A percentile compares a stretch with the other conserved stretches of the same genome.
Evolutionary conservation across 1,140 invertebrate genomes (phyloP).

Genomic region (Anthonomus grandis): DNA sequence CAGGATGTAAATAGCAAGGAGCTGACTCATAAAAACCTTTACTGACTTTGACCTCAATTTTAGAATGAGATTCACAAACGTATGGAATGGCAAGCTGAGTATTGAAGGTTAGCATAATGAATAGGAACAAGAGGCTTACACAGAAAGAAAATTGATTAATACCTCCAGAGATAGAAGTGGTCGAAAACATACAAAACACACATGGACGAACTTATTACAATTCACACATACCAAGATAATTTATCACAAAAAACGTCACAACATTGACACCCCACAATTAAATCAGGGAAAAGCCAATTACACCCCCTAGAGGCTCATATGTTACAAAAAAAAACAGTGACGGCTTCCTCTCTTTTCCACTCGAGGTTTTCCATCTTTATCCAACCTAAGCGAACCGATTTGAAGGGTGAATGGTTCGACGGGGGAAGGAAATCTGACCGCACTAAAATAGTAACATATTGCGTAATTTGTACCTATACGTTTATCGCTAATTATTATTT

Average conservation of each 20-base stretch:
- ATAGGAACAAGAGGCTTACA: neutral
- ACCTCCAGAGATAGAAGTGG: neutral
- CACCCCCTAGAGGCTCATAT: slow-evolving; percentile 29
- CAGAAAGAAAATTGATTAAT: neutral
- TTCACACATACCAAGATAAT: slow-evolving; percentile 11
- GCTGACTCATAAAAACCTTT: no score
- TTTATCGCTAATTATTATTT: slow-evolving; percentile 33
- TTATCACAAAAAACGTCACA: slow-evolving; percentile 23
- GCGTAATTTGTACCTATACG: slow-evolving; percentile 41
- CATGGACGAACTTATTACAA: no score
- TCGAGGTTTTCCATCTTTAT: slow-evolving; percentile 1
- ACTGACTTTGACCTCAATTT: no score
- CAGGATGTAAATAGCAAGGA: no score
- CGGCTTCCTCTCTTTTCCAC: neutral
- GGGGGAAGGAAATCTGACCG: slow-evolving; percentile 20
- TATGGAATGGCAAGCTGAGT: no score
- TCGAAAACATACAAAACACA: no score
- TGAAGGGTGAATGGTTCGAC: slow-evolving; percentile 23
- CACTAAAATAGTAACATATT: slow-evolving; percentile 40
- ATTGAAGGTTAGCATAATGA: no score
- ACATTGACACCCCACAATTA: slow-evolving; percentile 34
- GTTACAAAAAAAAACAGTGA: slow-evolving; percentile 23
- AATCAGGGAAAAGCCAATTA: slow-evolving; percentile 32
- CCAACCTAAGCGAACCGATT: slow-evolving; percentile 18
- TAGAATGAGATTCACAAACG: no score